Evolutionary conservation across 2,888 invertebrate species (phyloP).

Genomic region (Dasysyrphus tricinctus): DNA sequence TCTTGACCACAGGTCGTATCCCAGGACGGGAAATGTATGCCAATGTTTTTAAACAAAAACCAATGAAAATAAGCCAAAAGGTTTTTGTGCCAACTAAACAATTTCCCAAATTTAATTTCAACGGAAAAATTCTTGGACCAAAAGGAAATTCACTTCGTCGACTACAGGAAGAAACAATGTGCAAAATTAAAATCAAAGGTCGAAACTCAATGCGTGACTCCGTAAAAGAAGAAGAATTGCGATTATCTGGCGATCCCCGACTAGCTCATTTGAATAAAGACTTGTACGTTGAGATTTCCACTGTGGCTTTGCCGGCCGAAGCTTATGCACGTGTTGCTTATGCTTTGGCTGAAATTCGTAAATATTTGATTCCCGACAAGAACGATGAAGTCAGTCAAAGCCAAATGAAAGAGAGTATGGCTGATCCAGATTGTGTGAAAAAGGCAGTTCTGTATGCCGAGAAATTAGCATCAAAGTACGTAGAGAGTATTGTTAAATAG

Average conservation of each 20-base stretch:
- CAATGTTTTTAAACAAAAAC: slow-evolving; percentile 88
- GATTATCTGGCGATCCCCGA: slow-evolving; percentile 92
- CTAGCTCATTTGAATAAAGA: slow-evolving; percentile 94
- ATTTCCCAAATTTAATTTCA: slow-evolving; percentile 93
- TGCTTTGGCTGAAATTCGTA: slow-evolving; percentile 80
- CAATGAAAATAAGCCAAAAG: slow-evolving; percentile 82
- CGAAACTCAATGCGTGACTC: slow-evolving; percentile 96
- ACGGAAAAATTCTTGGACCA: slow-evolving; percentile 96
- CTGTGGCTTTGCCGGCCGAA: slow-evolving; percentile 93
- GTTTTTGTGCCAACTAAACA: slow-evolving; percentile 83
- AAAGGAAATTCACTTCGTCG: slow-evolving; percentile 96
- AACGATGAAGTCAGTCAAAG: slow-evolving; percentile 80
- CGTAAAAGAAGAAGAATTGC: slow-evolving; percentile 90
- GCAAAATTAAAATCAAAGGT: slow-evolving; percentile 96
- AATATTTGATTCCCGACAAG: slow-evolving; percentile 80
- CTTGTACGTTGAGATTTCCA: slow-evolving; percentile 94
- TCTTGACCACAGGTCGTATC: slow-evolving; percentile 88
- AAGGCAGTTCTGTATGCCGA: slow-evolving; percentile 14
- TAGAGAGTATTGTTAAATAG: background rate
- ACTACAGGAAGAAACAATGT: slow-evolving; percentile 96
- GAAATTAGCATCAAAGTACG: background rate
- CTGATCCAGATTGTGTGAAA: slow-evolving; percentile 62
- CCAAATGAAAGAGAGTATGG: slow-evolving; percentile 79
- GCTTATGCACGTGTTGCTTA: slow-evolving; percentile 90
- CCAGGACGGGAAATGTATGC: slow-evolving; percentile 88